phyloP scores from a whole-genome alignment of 2,888 invertebrate species.

The Macropis europaea region DNA sequence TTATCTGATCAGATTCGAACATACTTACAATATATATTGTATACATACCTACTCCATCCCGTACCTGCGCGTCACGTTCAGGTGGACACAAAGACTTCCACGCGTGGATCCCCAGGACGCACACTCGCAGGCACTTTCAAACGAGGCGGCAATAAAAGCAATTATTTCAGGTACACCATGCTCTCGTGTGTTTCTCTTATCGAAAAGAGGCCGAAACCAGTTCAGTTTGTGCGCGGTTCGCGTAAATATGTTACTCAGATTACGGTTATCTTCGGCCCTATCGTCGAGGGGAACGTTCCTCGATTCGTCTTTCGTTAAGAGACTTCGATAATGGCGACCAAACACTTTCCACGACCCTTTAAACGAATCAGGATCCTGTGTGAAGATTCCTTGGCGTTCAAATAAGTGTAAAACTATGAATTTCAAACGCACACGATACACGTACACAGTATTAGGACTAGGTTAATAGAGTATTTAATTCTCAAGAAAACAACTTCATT shows the following conservation, averaged over 20 bases:
- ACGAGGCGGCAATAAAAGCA: conserved; percentile 13
- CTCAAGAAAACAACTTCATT: no score
- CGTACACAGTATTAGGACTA: no score
- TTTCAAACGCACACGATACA: no score
- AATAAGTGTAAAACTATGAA: no score
- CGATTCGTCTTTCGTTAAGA: conserved; percentile 32
- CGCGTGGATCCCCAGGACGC: background rate
- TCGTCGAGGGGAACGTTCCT: conserved; percentile 24
- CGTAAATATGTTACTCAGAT: conserved; percentile 23
- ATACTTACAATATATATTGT: no score
- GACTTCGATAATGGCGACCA: conserved; percentile 32
- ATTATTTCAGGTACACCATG: conserved; percentile 16
- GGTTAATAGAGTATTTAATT: no score
- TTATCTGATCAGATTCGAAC: no score
- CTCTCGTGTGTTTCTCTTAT: conserved; percentile 27
- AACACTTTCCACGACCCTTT: conserved; percentile 34
- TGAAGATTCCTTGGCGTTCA: conserved; percentile 51
- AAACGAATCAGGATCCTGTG: conserved; percentile 35
- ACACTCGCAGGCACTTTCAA: background rate
- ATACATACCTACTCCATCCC: no score
- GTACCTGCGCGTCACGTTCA: no score
- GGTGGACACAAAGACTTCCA: no score
- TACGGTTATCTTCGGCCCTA: conserved; percentile 25
- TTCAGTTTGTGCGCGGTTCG: conserved; percentile 29
- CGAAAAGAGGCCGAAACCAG: conserved; percentile 29